Conservation (phyloP, 2,113 vertebrate genomes). For the Calcarius ornatus region DNA sequence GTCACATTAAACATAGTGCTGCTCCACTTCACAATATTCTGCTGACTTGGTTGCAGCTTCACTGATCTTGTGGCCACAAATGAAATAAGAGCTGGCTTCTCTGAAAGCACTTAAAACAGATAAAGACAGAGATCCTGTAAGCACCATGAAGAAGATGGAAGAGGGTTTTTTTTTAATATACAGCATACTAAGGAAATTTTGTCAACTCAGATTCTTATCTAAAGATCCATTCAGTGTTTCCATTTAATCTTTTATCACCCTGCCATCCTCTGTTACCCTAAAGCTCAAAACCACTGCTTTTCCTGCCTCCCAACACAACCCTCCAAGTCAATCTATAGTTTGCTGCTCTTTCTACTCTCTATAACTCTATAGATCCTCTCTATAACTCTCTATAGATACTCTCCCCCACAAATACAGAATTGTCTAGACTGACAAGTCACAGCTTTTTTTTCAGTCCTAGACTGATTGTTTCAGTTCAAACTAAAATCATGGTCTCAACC, state of each 20-base stretch:
- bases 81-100: neutral
- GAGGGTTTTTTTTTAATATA: neutral
- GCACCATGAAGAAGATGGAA: neutral
- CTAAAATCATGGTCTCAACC: neutral
- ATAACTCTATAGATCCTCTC: rapidly evolving
- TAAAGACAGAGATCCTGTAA: neutral
- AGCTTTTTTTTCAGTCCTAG: neutral
- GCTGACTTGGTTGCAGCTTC: neutral
- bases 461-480: neutral
- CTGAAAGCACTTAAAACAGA: neutral
- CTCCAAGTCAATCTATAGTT: neutral
- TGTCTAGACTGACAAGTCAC: neutral
- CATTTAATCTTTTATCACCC: neutral
- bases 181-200: neutral
- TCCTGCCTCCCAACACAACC: neutral
- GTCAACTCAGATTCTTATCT: neutral
- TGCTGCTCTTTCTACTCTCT: neutral
- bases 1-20: neutral
- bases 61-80: neutral
- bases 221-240: neutral
- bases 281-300: neutral
- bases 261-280: neutral
- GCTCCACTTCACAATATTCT: neutral
- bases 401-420: neutral
- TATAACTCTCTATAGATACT: neutral